These are phyloP conservation scores for Augiades crinisus DNA, from an alignment of 2,888 invertebrate genomes.

Conservation along the genomic window DNA sequence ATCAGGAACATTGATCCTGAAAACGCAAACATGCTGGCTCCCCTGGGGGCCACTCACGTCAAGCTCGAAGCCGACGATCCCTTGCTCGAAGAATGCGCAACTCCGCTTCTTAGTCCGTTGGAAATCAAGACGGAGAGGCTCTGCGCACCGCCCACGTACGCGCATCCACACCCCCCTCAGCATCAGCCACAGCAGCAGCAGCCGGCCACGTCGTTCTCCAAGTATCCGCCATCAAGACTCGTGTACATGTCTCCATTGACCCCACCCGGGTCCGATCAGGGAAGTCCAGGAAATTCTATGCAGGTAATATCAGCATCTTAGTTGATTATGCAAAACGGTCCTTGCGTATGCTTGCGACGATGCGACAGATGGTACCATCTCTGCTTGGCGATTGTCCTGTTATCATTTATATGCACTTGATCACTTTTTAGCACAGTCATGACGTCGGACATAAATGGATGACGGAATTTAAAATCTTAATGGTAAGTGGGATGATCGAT, in stretches of 20 bases:
- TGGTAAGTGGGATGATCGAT: slow-evolving; percentile 35
- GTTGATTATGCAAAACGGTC: slow-evolving; percentile 13
- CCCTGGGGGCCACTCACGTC: slow-evolving; percentile 85
- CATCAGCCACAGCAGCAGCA: slow-evolving; percentile 54
- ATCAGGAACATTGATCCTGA: slow-evolving; percentile 95
- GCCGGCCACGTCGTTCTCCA: slow-evolving; percentile 61
- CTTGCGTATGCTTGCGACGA: slow-evolving; percentile 56
- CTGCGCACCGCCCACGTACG: slow-evolving; percentile 80
- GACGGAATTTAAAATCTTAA: slow-evolving; percentile 33
- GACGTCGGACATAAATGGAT: slow-evolving; percentile 27
- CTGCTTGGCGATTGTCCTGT: slow-evolving; percentile 55
- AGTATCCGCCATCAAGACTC: slow-evolving; percentile 71
- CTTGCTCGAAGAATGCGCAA: slow-evolving; percentile 82
- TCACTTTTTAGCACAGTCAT: slow-evolving; percentile 38
- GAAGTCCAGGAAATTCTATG: slow-evolving; percentile 88
- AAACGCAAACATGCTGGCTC: slow-evolving; percentile 92
- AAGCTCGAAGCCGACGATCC: slow-evolving; percentile 88
- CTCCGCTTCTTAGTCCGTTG: slow-evolving; percentile 88
- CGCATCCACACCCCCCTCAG: slow-evolving; percentile 46
- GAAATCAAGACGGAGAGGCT: slow-evolving; percentile 90
- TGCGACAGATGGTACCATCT: slow-evolving; percentile 64
- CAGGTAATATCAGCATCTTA: slow-evolving; percentile 54
- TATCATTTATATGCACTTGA: slow-evolving; percentile 25
- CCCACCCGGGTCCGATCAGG: slow-evolving; percentile 94
- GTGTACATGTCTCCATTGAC: slow-evolving; percentile 93